Conservation (phyloP, 2,797 vertebrate genomes). For the Anguilla marmorata region DNA sequence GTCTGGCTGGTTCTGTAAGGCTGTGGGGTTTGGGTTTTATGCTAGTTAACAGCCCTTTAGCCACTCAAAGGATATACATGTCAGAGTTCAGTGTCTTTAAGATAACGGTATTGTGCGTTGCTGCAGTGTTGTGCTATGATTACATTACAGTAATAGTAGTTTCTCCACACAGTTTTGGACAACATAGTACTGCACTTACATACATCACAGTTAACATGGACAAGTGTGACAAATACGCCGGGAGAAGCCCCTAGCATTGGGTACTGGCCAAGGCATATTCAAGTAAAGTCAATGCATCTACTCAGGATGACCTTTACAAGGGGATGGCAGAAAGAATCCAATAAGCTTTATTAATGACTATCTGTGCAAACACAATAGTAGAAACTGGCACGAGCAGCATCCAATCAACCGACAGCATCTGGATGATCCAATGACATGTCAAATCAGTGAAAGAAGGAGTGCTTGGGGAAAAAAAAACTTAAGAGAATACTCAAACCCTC, state of each 20-base stretch:
- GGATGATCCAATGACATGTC: not conserved
- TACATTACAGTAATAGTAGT: not conserved
- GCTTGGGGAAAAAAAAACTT: conserved; percentile 5
- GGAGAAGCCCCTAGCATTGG: not conserved
- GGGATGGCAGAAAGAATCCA: not conserved
- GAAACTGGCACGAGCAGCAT: conserved; percentile 10
- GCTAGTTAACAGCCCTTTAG: not conserved
- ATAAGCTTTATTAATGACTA: not conserved
- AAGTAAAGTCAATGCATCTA: conserved; percentile 33
- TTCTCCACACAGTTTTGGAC: conserved; percentile 5
- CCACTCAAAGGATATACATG: not conserved
- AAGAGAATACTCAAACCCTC: not conserved
- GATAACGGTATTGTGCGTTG: not conserved
- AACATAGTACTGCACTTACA: not conserved
- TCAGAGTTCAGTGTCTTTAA: not conserved
- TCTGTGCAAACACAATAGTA: not conserved
- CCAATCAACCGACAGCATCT: conserved; percentile 9
- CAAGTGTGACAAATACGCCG: not conserved
- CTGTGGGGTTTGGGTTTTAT: not conserved
- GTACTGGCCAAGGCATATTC: conserved; percentile 38
- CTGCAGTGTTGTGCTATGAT: not conserved
- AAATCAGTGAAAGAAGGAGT: not conserved
- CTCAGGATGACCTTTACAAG: not conserved
- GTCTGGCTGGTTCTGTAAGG: not conserved
- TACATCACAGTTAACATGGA: conserved; percentile 17